Percentiles rank a stretch among this genome's conserved stretches.
Evolutionary conservation across 2,113 vertebrate species (phyloP).

Genomic region (Centropristis striata): DNA sequence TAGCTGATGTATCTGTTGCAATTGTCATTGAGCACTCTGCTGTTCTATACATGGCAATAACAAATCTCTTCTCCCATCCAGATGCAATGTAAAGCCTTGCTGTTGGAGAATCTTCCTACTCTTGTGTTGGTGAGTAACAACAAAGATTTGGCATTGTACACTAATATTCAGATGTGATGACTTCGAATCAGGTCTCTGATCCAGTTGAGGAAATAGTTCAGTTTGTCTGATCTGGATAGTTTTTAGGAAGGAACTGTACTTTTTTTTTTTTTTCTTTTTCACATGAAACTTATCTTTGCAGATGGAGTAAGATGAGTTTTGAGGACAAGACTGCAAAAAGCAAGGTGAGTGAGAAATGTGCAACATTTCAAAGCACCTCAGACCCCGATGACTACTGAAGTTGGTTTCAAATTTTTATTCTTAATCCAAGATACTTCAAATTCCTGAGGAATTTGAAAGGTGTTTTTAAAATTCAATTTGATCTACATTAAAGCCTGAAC

Average conservation of each 20-base stretch:
- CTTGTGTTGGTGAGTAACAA: constrained; percentile 33
- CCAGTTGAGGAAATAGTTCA: constrained; percentile 78
- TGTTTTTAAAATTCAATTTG: too few relatives aligned
- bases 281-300: accelerated
- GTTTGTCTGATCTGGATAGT: constrained; percentile 70
- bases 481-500: not conserved
- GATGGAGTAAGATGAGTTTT: accelerated
- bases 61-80: not conserved
- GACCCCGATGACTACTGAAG: not conserved
- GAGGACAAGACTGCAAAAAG: accelerated
- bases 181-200: constrained; percentile 89
- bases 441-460: too few relatives aligned
- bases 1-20: constrained; percentile 72
- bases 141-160: accelerated
- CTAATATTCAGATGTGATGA: constrained; percentile 77
- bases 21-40: accelerated
- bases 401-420: too few relatives aligned
- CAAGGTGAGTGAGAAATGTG: constrained; percentile 37
- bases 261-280: accelerated
- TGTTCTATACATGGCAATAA: accelerated
- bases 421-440: too few relatives aligned
- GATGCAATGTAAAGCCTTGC: not conserved
- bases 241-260: accelerated
- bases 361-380: accelerated
- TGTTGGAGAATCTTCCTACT: accelerated